Evolutionary conservation across 2,797 vertebrate genomes (phyloP), one percentile per base, ranked within the genome.

Genomic region (Triplophysa yarkandensis): DNA sequence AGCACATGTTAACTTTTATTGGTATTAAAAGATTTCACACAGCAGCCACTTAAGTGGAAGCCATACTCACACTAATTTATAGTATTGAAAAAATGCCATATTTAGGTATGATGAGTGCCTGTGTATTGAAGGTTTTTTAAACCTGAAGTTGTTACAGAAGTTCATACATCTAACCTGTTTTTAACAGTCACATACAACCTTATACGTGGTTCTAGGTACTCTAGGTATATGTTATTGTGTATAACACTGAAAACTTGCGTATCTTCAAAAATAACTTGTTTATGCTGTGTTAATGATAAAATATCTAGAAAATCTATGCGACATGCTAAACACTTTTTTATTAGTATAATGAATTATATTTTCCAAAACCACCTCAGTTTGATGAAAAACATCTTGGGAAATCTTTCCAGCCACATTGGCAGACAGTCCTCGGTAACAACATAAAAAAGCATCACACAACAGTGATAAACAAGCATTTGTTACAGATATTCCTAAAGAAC

Each of bases 71-170:
- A 34, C 9, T 34, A 1, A 34, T 41, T 48, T 16, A 32, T 48
- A 60, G 16, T 5, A n/a, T 17, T 63, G n/a, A 62, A 5, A 17
- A 25, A 16, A 60, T 27, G 4, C 36, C 9, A 10, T 14, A 41
- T 63, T 54, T 63, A 41, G 1, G 1, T 21, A 11, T 28, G 13
- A 43, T 16, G 6, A 63, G 6, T 50, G 25, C 17, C 57, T 27
- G 28, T 71, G 36, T 10, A 52, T 17, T 63, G 50, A 30, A 23
- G 54, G 60, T 34, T 48, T 73, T 64, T 54, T 16, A 63, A 48
- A 61, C 16, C 50, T 16, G 48, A 3, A 8, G 25, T 6, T 34
- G 13, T 32, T 55, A 28, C 17, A 28, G 2, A 54, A 52, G 23
- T 36, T 14, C 2, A 58, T 1, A 9, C 16, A 70, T 19, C 68